Evolutionary conservation across 2,113 vertebrate genomes (phyloP).

Genomic region (Callionymus lyra): DNA sequence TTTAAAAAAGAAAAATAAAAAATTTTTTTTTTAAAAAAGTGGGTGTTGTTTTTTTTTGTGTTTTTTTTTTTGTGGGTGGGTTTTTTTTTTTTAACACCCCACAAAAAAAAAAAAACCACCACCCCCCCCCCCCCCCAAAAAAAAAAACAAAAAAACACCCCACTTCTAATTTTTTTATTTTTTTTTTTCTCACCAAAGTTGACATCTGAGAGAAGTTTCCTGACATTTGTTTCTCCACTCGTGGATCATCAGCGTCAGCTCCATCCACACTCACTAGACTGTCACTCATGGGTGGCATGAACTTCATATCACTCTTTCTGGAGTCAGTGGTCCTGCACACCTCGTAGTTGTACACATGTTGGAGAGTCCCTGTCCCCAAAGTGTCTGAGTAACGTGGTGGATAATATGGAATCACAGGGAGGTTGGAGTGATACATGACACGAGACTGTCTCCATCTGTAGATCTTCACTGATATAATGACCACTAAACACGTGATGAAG

Average conservation of each 20-base stretch:
- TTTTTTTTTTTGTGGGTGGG: no score
- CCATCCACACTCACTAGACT: slow-evolving; percentile 4
- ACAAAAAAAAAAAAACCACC: no score
- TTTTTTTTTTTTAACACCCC: no score
- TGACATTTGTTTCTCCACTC: background rate
- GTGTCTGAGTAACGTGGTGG: slow-evolving; percentile 6
- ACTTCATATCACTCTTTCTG: slow-evolving; percentile 24
- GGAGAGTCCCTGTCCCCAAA: slow-evolving; percentile 15
- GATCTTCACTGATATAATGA: slow-evolving; percentile 3
- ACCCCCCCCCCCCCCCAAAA: no score
- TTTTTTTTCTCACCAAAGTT: slow-evolving; percentile 3
- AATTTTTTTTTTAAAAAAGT: no score
- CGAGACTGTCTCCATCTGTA: slow-evolving; percentile 4
- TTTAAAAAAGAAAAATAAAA: no score
- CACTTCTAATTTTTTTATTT: slow-evolving; percentile 3
- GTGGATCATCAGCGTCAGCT: background rate
- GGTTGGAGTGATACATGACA: slow-evolving; percentile 4
- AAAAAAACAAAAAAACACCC: no score
- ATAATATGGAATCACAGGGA: slow-evolving; percentile 5
- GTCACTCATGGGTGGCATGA: background rate
- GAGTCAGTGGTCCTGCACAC: slow-evolving; percentile 31
- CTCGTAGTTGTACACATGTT: slow-evolving; percentile 14
- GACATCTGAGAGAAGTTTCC: slow-evolving; percentile 1
- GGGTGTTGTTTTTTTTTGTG: no score
- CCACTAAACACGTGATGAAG: slow-evolving; percentile 3